Percentiles rank a stretch among this genome's conserved stretches.
These are phyloP conservation scores for Mus musculus DNA, from an alignment of 2,113 vertebrate species.

Conservation along the genomic window DNA sequence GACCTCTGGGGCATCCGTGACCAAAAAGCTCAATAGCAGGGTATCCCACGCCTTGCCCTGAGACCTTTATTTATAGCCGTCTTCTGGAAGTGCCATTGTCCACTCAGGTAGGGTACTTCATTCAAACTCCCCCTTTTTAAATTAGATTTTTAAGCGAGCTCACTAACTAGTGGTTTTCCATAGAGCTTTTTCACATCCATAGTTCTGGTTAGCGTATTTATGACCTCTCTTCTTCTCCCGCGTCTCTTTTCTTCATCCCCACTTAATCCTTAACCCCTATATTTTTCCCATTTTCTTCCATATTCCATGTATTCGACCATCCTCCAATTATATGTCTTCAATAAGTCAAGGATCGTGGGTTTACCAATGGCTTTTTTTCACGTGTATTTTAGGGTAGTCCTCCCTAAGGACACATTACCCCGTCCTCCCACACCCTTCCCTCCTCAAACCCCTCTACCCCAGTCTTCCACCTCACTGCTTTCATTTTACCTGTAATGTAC, in stretches of 20 bases:
- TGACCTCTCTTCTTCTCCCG: not conserved
- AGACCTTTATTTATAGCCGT: not conserved
- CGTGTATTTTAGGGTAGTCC: not conserved
- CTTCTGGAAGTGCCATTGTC: not conserved
- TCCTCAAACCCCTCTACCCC: not conserved
- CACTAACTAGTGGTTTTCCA: not conserved
- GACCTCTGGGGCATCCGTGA: not conserved
- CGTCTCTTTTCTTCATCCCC: too few relatives aligned
- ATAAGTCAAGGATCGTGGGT: not conserved
- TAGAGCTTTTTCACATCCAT: not conserved
- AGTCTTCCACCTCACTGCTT: too few relatives aligned
- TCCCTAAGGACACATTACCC: not conserved
- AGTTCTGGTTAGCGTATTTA: not conserved
- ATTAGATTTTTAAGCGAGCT: not conserved
- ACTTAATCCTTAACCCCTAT: not conserved
- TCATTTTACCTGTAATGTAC: not conserved
- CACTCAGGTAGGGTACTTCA: not conserved
- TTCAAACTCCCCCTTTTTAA: not conserved
- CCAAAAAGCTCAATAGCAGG: not conserved
- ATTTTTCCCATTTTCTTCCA: not conserved
- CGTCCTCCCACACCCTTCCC: not conserved
- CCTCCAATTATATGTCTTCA: not conserved
- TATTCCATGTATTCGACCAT: not conserved
- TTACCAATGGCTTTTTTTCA: not conserved
- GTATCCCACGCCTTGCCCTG: not conserved